Base-by-base conservation (phyloP, 2,113 vertebrate species). In the Grallaria varia region DNA sequence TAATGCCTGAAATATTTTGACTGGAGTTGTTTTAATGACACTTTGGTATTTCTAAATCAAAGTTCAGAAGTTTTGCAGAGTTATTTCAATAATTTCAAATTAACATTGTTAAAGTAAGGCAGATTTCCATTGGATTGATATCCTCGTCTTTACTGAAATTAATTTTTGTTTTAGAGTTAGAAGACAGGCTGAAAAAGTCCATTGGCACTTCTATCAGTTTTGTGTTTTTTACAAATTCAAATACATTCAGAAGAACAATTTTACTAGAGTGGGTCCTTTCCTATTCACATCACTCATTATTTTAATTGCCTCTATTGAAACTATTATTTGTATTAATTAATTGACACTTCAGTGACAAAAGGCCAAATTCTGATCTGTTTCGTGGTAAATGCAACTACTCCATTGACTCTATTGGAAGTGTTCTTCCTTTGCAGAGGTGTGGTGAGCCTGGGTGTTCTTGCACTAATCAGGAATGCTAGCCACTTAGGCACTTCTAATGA, bases 141-240 rank as follows among this genome's bases (percentile, higher is more conserved):
- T 27, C 69, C 30, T 80, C 35, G 39, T 50, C 86, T 93, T 90
- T 52, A 18, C 45, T 35, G 59, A 84, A 71, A 35, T 60, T 90
- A 71, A 74, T 87, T 89, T 66, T 44, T 88, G 17, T 5, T 71
- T 88, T 33, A 33, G 44, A 91, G 31, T 11, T 50, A 75, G 44
- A 95, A 89, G 39, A 66, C 7, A 33, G 30, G 53, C 25, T 85
- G 49, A 76, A 82, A 64, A 92, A 37, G 15, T 82, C 50, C n/a
- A 64, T 0, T 90, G 55, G 18, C 19, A n/a, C 27, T 81, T 81
- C 39, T 55, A n/a, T 67, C 64, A 74, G n/a, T n/a, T 78, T 55
- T 71, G 55, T 40, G 16, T 35, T 81, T 73, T 96, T 94, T 77
- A 71, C 50, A 92, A 90, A 88, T 80, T 80, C 72, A 90, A 80